Evolutionary conservation across 2,797 vertebrate genomes (phyloP).

Genomic region (Sparidentex hasta): DNA sequence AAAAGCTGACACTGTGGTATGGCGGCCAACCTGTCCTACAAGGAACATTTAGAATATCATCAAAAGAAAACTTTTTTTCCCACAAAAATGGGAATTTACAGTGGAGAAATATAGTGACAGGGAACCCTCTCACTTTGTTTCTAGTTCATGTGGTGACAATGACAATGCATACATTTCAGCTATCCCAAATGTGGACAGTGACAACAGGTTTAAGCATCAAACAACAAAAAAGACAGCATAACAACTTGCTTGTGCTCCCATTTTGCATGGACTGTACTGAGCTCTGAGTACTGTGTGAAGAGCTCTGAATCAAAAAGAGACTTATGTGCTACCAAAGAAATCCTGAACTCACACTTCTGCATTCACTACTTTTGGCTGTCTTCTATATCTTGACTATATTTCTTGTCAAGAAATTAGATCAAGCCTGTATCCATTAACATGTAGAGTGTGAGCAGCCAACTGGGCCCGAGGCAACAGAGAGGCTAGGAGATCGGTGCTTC

Average conservation of each 20-base stretch:
- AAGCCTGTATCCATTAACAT: constrained; percentile 29
- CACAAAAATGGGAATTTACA: too few species aligned
- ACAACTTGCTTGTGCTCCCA: not conserved
- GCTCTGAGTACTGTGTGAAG: too few species aligned
- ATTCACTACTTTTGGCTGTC: not conserved
- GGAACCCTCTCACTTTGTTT: too few species aligned
- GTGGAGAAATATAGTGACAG: too few species aligned
- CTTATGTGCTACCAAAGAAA: not conserved
- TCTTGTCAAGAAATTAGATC: constrained; percentile 11
- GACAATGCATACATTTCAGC: not conserved
- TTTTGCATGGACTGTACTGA: too few species aligned
- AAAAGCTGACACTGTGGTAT: too few species aligned
- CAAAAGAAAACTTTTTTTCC: too few species aligned
- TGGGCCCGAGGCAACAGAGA: constrained; percentile 22
- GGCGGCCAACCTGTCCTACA: too few species aligned
- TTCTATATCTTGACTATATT: not conserved
- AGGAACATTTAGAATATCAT: too few species aligned
- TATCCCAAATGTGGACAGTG: not conserved
- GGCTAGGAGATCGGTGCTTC: constrained; percentile 30
- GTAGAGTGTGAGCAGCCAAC: constrained; percentile 36
- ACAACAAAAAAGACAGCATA: not conserved
- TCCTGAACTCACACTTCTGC: not conserved
- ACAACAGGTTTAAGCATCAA: not conserved
- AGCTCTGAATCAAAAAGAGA: not conserved
- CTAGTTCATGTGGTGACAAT: too few species aligned